A percentile compares a stretch with the other conserved stretches of the same genome.
These are phyloP conservation scores for Orthonyx spaldingii DNA, from an alignment of 2,113 vertebrate species.

Conservation along the genomic window DNA sequence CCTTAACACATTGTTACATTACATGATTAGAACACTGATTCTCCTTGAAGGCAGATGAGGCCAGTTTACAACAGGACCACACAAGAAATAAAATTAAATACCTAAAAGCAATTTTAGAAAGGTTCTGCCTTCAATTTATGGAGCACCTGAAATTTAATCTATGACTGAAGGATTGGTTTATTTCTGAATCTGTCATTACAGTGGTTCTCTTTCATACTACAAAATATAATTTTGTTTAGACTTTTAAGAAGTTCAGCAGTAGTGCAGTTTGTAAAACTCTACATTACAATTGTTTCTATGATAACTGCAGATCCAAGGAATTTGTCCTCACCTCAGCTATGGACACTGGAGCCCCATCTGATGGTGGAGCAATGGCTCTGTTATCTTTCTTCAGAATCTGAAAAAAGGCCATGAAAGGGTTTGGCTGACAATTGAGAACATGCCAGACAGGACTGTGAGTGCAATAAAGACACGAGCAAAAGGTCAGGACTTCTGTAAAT, in stretches of 20 bases:
- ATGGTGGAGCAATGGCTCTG: neutral
- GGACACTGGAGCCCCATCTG: constrained; percentile 29
- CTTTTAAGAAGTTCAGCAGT: neutral
- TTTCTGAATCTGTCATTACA: neutral
- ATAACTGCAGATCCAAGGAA: neutral
- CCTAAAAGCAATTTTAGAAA: neutral
- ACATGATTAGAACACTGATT: neutral
- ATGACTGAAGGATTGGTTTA: neutral
- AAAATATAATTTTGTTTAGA: neutral
- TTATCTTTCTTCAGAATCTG: constrained; percentile 74
- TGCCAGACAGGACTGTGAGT: neutral
- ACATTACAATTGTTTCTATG: neutral
- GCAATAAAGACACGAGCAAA: neutral
- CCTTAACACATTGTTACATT: neutral
- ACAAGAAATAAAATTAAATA: neutral
- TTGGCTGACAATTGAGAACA: neutral
- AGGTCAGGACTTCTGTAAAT: neutral
- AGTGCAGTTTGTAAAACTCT: neutral
- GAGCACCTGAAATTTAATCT: neutral
- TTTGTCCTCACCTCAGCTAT: constrained; percentile 68
- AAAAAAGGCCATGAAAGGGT: neutral
- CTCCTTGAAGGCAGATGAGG: neutral
- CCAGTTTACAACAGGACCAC: neutral
- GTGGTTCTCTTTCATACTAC: neutral
- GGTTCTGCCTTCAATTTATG: neutral